Base-by-base conservation (phyloP, 2,797 vertebrate genomes). In the Cossypha caffra region DNA sequence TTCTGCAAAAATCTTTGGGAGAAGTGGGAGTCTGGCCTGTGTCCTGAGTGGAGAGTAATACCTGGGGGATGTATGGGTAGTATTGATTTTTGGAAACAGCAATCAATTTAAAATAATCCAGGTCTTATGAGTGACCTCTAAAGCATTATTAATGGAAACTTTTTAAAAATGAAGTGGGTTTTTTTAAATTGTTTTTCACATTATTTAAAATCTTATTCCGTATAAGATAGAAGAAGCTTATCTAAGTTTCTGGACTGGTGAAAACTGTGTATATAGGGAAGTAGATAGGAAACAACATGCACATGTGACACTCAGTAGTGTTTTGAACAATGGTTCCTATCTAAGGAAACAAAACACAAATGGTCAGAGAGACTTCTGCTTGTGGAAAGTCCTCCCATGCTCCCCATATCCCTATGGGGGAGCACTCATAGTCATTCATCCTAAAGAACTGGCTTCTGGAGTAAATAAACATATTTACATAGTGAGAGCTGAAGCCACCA, bases 401-500 rank as follows among this genome's bases (percentile, higher is more conserved):
- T 90, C 33, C 76, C 1, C 1, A 1, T 29, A 61, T 68, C 35
- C 42, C 21, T 67, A 0, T 55, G 40, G 23, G 47, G 58, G 28
- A 86, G 42, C 45, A 93, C 25, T 67, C 64, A 24, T 16, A 92
- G 84, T 47, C 55, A 78, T 59, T 73, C 64, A 37, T 66, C 68
- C 75, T 62, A 68, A 61, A 88, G 78, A 91, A 75, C 50, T 42
- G 51, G 57, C 29, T 96, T 90, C 92, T 93, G 78, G 35, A 88
- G 81, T 79, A 95, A 94, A 96, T 94, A 96, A 95, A 94, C 73
- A 80, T 94, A 96, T 97, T 95, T 95, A 95, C 94, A 94, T 95
- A 90, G 87, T 24, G 87, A 66, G 91, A 92, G 79, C 68, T 91
- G 95, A 89, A 93, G 78, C 78, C 94, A 91, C 84, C 79, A 93